Conservation (phyloP, 1,140 invertebrate species). For the Trypoxylus dichotomus region DNA sequence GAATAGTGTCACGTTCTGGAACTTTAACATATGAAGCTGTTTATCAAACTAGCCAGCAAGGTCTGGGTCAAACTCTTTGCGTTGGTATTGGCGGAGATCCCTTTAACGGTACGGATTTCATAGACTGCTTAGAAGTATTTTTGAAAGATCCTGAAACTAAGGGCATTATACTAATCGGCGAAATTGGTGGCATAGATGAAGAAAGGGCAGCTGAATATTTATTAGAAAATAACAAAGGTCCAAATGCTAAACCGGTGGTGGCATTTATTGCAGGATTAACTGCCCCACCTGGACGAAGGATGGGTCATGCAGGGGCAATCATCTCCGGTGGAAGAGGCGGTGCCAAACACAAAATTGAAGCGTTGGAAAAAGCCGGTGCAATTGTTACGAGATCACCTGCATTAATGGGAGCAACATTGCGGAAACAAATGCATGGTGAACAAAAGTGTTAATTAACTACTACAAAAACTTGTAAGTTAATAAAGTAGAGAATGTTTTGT, state of each 20-base stretch:
- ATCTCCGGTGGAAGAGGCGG: slow-evolving; percentile 98
- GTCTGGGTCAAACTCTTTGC: slow-evolving; percentile 94
- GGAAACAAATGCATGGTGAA: background rate
- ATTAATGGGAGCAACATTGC: slow-evolving; percentile 75
- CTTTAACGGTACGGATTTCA: slow-evolving; percentile 99
- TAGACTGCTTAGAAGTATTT: slow-evolving; percentile 78
- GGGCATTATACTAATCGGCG: slow-evolving; percentile 77
- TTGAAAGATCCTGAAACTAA: slow-evolving; percentile 1
- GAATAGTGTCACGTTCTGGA: slow-evolving; percentile 96
- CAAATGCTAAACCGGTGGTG: slow-evolving; percentile 96
- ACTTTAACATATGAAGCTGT: slow-evolving; percentile 99
- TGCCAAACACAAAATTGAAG: slow-evolving; percentile 97
- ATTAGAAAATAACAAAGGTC: slow-evolving; percentile 59
- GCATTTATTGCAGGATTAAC: slow-evolving; percentile 98
- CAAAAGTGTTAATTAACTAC: no score
- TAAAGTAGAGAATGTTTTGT: no score
- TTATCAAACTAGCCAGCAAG: slow-evolving; percentile 89
- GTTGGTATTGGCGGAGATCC: slow-evolving; percentile 99
- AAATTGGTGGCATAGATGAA: slow-evolving; percentile 97
- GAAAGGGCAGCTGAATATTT: slow-evolving; percentile 88
- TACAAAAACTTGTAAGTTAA: no score
- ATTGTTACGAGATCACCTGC: slow-evolving; percentile 94
- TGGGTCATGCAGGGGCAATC: slow-evolving; percentile 99
- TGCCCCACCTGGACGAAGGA: slow-evolving; percentile 94
- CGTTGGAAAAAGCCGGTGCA: slow-evolving; percentile 90